A percentile compares a stretch with the other conserved stretches of the same genome.
These are phyloP conservation scores for Microlaimidae sp. DNA, from an alignment of 2,888 invertebrate genomes.

Conservation along the genomic window DNA sequence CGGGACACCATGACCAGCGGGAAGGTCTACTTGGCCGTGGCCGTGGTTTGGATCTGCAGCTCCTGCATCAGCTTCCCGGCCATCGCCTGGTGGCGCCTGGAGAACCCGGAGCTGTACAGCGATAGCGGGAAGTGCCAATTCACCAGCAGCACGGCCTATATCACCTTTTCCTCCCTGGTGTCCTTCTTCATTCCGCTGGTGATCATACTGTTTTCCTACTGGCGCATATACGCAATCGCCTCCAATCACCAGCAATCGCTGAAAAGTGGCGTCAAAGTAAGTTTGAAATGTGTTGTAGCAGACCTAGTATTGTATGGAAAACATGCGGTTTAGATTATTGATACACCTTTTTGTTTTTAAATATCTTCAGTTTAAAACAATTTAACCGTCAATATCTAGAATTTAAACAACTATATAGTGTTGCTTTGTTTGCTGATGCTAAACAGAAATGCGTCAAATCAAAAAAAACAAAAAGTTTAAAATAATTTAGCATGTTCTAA, in stretches of 20 bases:
- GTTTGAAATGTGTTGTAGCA: too few species aligned
- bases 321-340: too few species aligned
- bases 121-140: conserved; percentile 54
- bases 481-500: too few species aligned
- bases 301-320: too few species aligned
- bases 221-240: conserved; percentile 60
- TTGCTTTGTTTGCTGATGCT: too few species aligned
- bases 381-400: too few species aligned
- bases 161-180: conserved; percentile 89
- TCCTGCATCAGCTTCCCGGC: conserved; percentile 94
- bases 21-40: conserved; percentile 67
- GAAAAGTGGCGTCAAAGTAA: too few species aligned
- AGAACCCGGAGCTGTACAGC: conserved; percentile 31
- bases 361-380: too few species aligned
- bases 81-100: conserved; percentile 51
- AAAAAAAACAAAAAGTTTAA: too few species aligned
- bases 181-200: conserved; percentile 90
- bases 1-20: conserved; percentile 79
- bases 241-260: conserved; percentile 26
- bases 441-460: too few species aligned
- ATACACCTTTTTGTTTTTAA: too few species aligned
- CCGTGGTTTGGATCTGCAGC: conserved; percentile 87
- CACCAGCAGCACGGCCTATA: conserved; percentile 84
- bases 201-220: conserved; percentile 96
- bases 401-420: too few species aligned